Percentiles rank a stretch among this genome's conserved stretches.
These are phyloP conservation scores for Pollimyrus isidori DNA, from an alignment of 2,113 vertebrate genomes.

Conservation along the genomic window DNA sequence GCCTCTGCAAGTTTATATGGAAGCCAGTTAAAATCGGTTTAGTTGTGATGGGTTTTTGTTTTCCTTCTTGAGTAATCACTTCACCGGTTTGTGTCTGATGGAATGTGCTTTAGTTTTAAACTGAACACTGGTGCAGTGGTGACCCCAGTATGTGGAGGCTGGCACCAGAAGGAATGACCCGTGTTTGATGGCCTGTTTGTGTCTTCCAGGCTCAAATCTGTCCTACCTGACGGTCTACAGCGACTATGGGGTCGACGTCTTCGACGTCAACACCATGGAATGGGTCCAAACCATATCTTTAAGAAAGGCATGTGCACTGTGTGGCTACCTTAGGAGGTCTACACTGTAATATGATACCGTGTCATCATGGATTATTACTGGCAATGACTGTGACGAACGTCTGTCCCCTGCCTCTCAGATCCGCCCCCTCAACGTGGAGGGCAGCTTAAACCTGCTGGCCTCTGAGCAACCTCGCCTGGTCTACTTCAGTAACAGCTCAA, in stretches of 20 bases:
- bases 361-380: background rate
- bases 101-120: background rate
- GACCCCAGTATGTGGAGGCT: background rate
- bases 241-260: slow-evolving; percentile 91
- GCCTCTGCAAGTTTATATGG: background rate
- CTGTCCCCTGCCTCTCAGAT: slow-evolving; percentile 61
- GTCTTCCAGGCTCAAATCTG: slow-evolving; percentile 71
- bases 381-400: background rate
- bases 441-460: slow-evolving; percentile 81
- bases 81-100: background rate
- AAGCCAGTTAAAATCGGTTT: background rate
- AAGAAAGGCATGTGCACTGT: slow-evolving; percentile 63
- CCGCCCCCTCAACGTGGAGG: slow-evolving; percentile 79
- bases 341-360: background rate
- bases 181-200: background rate
- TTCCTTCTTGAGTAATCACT: background rate
- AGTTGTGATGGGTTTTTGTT: background rate
- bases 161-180: background rate
- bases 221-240: slow-evolving; percentile 87
- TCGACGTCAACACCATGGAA: slow-evolving; percentile 79
- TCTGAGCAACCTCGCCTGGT: slow-evolving; percentile 82
- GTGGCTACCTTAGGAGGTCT: background rate
- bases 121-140: background rate
- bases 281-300: slow-evolving; percentile 96
- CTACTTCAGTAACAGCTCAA: slow-evolving; percentile 80